Evolutionary conservation across 2,888 invertebrate species (phyloP), one percentile per base, ranked within the genome.

Genomic region (Craniophora ligustri): DNA sequence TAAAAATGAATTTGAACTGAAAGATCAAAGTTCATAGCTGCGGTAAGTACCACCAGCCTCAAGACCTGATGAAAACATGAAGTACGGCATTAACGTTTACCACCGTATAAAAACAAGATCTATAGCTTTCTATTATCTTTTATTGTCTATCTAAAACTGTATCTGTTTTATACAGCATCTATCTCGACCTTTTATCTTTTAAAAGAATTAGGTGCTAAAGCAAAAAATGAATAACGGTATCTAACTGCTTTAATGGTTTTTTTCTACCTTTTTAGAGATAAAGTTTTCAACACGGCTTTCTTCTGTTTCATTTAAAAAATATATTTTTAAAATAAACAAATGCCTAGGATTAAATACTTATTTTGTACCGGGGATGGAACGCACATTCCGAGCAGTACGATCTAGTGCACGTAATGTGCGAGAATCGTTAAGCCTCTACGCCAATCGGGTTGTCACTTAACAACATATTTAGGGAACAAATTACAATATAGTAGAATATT

Each of bases 151-250:
- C 56, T 49, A 48, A 62, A 55, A 31, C 49, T 67, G 36, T 64
- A 49, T 56, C 68, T 64, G 68, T 67, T 67, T 55, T 62, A 61
- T 64, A 67, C 46, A 47, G 44, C 57, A 63, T 63, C 57, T 68
- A 63, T 68, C 64, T 57, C 39, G 39, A 46, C 64, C 42, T 46
- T 65, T 62, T 50, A 56, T 67, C 56, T 56, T 49, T 31, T 49
- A 56, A 47, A 56, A 19, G 28, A 16, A 47, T 63, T 49, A 26
- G 49, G 45, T 55, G 49, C 55, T 48, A 64, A 48, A 61, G 36
- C 34, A 40, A 18, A 28, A 35, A 35, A 19, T 44, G 23, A 23
- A 11, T n/a, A 45, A 21, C 26, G 28, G 13, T 66, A 58, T 46
- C 18, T 8, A 13, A 45, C 23, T 31, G 67, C 55, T 61, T 23